Conservation (phyloP, 2,113 vertebrate genomes). For the Laterallus jamaicensis region DNA sequence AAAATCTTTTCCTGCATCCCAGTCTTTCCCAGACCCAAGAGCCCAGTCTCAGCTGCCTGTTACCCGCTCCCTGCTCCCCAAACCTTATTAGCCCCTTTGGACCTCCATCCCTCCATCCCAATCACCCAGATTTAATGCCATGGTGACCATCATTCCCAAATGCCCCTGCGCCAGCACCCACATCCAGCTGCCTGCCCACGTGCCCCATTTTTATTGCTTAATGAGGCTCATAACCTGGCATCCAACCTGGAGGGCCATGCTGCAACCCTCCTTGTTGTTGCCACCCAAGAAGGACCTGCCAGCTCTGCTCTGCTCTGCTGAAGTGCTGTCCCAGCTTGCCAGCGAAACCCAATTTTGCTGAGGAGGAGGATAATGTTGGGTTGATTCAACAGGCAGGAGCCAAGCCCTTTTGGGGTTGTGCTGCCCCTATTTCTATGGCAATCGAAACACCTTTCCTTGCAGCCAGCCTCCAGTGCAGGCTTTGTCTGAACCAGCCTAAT, state of each 20-base stretch:
- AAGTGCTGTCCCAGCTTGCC: neutral
- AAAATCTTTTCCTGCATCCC: neutral
- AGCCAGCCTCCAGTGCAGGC: neutral
- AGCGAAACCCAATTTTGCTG: neutral
- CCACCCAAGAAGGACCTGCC: neutral
- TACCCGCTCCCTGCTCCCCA: neutral
- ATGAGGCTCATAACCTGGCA: neutral
- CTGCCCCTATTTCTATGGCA: neutral
- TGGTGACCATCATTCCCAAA: neutral
- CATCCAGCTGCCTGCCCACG: neutral
- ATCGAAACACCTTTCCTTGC: neutral
- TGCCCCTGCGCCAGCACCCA: neutral
- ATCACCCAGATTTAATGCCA: neutral
- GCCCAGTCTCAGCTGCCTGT: neutral
- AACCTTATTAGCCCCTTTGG: neutral
- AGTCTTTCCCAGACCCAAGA: neutral
- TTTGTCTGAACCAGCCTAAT: neutral
- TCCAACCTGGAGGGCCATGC: rapidly evolving
- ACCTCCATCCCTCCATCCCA: neutral
- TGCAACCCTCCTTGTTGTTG: neutral
- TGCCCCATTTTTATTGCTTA: neutral
- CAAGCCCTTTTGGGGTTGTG: neutral
- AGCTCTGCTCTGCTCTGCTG: neutral
- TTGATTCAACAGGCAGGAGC: neutral
- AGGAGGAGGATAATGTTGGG: neutral